Evolutionary conservation across 2,113 vertebrate genomes (phyloP).

Genomic region (Hippocampus barbouri): DNA sequence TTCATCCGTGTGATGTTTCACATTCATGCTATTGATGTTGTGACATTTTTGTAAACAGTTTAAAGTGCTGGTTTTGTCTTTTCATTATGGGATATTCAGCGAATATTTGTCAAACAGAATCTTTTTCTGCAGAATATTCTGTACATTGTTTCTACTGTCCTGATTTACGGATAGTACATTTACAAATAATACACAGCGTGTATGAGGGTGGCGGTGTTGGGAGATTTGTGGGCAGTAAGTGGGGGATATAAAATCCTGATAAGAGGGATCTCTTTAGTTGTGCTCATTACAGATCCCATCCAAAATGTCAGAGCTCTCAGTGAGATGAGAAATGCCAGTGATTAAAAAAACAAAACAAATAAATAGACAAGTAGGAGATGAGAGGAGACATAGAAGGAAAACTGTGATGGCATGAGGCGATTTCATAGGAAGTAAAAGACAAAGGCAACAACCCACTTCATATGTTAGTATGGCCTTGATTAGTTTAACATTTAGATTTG

Average conservation of each 20-base stretch:
- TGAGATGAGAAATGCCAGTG: neutral
- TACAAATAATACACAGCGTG: neutral
- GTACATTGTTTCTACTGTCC: neutral
- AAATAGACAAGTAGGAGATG: neutral
- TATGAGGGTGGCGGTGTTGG: neutral
- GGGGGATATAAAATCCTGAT: neutral
- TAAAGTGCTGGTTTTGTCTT: no score
- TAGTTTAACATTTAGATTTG: neutral
- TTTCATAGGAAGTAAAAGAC: neutral
- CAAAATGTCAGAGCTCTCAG: slow-evolving; percentile 8
- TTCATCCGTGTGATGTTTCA: no score
- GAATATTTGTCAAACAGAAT: neutral
- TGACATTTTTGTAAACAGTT: no score
- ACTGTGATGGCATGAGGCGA: neutral
- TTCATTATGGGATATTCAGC: neutral
- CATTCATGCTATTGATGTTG: no score
- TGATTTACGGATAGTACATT: neutral
- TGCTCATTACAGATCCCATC: slow-evolving; percentile 5
- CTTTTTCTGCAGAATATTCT: neutral
- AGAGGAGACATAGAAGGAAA: neutral
- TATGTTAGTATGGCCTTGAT: neutral
- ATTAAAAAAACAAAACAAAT: neutral
- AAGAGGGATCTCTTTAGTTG: neutral
- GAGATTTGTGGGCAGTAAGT: neutral
- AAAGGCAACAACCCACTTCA: neutral